Percentiles rank a stretch among this genome's conserved stretches.
phyloP scores from a whole-genome alignment of 1,140 invertebrate genomes.

The Euglossa dilemma region DNA sequence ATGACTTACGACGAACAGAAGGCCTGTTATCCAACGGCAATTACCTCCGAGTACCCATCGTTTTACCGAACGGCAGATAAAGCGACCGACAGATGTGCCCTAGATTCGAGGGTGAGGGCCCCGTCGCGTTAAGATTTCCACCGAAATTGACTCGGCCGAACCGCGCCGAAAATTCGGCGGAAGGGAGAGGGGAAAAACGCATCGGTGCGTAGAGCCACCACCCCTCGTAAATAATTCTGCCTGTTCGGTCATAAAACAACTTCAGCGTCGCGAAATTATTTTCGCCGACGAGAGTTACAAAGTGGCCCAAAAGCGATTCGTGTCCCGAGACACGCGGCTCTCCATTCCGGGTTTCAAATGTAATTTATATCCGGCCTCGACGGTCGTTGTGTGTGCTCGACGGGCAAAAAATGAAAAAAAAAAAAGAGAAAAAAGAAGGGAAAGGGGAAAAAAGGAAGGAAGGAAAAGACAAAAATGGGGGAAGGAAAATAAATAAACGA shows the following conservation, averaged over 20 bases:
- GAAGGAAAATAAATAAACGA: background rate
- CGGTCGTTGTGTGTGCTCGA: background rate
- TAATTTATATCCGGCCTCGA: constrained; percentile 10
- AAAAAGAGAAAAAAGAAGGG: no score
- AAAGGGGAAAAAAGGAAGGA: background rate
- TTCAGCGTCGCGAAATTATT: background rate
- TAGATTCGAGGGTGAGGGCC: background rate
- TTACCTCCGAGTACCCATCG: background rate
- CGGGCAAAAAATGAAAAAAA: no score
- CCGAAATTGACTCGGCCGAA: background rate
- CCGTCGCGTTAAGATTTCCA: background rate
- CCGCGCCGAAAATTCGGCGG: background rate
- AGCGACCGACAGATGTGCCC: background rate
- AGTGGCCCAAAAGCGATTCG: background rate
- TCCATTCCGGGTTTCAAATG: background rate
- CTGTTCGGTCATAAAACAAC: no score
- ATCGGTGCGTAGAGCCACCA: background rate
- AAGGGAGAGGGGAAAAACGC: background rate
- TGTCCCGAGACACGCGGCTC: background rate
- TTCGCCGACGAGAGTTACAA: constrained; percentile 2
- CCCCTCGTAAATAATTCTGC: background rate
- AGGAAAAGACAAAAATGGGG: background rate
- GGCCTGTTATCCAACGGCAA: constrained; percentile 2
- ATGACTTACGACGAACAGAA: background rate
- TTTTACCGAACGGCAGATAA: background rate